phyloP scores from a whole-genome alignment of 2,797 vertebrate genomes.

The Takifugu ocellatus region DNA sequence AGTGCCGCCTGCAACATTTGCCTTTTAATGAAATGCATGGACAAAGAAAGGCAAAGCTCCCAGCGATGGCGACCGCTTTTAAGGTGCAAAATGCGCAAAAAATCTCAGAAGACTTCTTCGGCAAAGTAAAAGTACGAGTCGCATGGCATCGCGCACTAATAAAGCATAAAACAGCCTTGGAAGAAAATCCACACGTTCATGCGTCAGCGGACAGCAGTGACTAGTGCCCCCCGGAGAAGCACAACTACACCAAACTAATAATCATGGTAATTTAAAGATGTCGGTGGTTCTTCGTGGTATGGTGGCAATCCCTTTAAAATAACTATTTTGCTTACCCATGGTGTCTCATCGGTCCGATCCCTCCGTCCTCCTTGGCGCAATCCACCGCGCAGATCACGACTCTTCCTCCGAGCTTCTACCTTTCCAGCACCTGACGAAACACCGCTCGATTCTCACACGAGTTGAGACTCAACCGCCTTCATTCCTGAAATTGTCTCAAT shows the following conservation, averaged over 20 bases:
- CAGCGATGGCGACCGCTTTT: not conserved
- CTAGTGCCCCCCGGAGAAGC: no score
- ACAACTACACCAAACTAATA: constrained; percentile 20
- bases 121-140: constrained; percentile 5
- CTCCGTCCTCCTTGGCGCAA: constrained; percentile 47
- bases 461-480: constrained; percentile 58
- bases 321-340: constrained; percentile 64
- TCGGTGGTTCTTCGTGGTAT: not conserved
- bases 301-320: constrained; percentile 9
- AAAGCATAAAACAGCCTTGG: constrained; percentile 1
- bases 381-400: constrained; percentile 60
- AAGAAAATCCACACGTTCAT: constrained; percentile 11
- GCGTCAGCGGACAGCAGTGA: constrained; percentile 17
- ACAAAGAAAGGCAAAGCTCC: not conserved
- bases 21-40: not conserved
- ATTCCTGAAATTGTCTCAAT: constrained; percentile 24
- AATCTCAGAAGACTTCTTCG: not conserved
- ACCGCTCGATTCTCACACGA: constrained; percentile 40
- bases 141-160: constrained; percentile 25
- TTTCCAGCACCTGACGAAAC: constrained; percentile 30
- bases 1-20: constrained; percentile 8
- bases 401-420: constrained; percentile 19
- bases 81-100: not conserved
- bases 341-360: constrained; percentile 62
- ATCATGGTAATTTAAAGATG: constrained; percentile 4